These are phyloP conservation scores for Nephrotoma guestfalica DNA, from an alignment of 2,888 invertebrate genomes.

Conservation along the genomic window DNA sequence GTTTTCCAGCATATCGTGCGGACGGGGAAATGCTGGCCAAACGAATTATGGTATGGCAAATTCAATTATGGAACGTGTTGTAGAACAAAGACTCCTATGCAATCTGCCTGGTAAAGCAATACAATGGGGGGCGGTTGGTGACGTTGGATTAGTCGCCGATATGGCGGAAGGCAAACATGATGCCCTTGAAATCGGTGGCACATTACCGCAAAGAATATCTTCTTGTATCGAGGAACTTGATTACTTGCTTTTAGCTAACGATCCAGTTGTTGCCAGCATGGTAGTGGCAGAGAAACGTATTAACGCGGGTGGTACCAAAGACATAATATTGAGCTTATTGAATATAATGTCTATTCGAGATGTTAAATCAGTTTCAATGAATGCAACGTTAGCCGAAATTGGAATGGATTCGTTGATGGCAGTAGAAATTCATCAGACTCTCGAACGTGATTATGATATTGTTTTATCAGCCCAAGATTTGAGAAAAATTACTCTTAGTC, in stretches of 20 bases:
- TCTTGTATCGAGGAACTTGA: conserved; percentile 67
- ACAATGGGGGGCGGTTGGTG: conserved; percentile 89
- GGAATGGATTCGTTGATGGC: conserved; percentile 98
- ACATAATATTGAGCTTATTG: conserved; percentile 57
- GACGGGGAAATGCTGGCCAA: conserved; percentile 86
- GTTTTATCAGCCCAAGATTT: conserved; percentile 76
- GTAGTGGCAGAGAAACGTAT: conserved; percentile 70
- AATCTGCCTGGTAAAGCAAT: conserved; percentile 70
- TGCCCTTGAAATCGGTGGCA: conserved; percentile 54
- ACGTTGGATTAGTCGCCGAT: conserved; percentile 72
- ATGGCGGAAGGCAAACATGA: conserved; percentile 54
- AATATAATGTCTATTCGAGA: conserved; percentile 53
- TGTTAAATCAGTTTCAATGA: conserved; percentile 51
- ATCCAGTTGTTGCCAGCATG: conserved; percentile 62
- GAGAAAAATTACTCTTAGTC: conserved; percentile 55
- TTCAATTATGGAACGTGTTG: conserved; percentile 78
- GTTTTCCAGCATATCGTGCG: conserved; percentile 85
- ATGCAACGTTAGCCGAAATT: conserved; percentile 68
- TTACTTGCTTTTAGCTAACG: conserved; percentile 53
- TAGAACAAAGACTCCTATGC: conserved; percentile 52
- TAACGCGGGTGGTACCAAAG: conserved; percentile 37
- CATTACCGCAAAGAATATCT: conserved; percentile 69
- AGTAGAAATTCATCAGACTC: conserved; percentile 85
- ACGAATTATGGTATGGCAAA: conserved; percentile 85
- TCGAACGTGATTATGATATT: conserved; percentile 81